phyloP scores from a whole-genome alignment of 2,888 invertebrate genomes.

The Ormyrus labotus region DNA sequence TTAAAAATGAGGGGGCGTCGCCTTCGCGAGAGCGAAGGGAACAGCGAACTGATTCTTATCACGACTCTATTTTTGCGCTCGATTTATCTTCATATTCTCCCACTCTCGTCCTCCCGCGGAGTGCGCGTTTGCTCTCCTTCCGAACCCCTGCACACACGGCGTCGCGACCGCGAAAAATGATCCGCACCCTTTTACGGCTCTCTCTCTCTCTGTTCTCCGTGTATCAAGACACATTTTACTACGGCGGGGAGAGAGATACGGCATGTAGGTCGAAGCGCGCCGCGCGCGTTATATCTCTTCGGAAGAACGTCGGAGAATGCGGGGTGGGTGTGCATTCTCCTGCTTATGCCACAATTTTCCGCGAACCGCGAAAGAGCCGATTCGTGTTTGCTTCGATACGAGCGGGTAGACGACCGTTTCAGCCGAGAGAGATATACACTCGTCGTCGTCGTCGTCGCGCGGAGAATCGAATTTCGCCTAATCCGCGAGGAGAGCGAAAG shows the following conservation, averaged over 20 bases:
- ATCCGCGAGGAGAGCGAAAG: constrained; percentile 2
- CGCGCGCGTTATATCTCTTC: too few relatives aligned
- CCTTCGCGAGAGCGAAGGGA: constrained; percentile 11
- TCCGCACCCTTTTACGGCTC: constrained; percentile 22
- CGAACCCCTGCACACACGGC: background rate
- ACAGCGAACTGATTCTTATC: constrained; percentile 52
- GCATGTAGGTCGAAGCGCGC: constrained; percentile 42
- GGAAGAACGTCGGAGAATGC: background rate
- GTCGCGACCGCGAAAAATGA: constrained; percentile 35
- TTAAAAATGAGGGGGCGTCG: constrained; percentile 29
- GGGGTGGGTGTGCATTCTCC: background rate
- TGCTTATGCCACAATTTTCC: constrained; percentile 31
- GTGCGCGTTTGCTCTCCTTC: constrained; percentile 28
- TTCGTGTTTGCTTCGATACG: background rate
- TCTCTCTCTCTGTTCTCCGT: constrained; percentile 3
- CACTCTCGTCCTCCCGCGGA: background rate
- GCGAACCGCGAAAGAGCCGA: constrained; percentile 13
- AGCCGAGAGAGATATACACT: background rate
- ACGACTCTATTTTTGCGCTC: constrained; percentile 50
- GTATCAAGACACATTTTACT: constrained; percentile 32
- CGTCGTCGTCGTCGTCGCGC: background rate
- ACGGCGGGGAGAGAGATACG: background rate
- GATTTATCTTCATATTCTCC: constrained; percentile 50
- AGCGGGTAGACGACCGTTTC: constrained; percentile 13
- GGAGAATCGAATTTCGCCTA: constrained; percentile 34